Percentiles rank a stretch among this genome's conserved stretches.
Conservation (phyloP, 2,113 vertebrate genomes). For the Grallaria varia region DNA sequence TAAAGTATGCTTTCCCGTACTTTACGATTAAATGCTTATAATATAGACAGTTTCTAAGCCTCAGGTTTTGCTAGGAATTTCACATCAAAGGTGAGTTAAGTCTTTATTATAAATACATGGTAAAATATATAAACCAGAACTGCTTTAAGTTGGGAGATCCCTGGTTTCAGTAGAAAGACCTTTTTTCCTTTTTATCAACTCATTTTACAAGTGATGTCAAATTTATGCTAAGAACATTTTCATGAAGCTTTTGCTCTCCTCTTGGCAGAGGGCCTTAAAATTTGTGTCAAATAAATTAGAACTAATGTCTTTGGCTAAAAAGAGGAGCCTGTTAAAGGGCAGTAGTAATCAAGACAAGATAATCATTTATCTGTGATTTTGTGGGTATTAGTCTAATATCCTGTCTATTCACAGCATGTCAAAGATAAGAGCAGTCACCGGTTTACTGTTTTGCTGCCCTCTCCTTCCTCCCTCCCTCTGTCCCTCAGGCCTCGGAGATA, state of each 20-base stretch:
- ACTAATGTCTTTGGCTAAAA: conserved; percentile 59
- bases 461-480: conserved; percentile 56
- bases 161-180: conserved; percentile 24
- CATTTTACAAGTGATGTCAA: conserved; percentile 33
- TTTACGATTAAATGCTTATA: conserved; percentile 56
- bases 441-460: conserved; percentile 79
- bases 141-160: conserved; percentile 24
- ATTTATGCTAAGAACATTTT: conserved; percentile 57
- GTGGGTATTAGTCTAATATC: conserved; percentile 80
- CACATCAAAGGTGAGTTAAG: conserved; percentile 59
- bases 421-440: conserved; percentile 80
- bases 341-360: conserved; percentile 77
- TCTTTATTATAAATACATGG: conserved; percentile 24
- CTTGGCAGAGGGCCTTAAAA: conserved; percentile 71
- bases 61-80: conserved; percentile 55
- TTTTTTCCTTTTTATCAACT: conserved; percentile 33
- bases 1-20: not conserved
- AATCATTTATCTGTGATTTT: conserved; percentile 78
- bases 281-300: conserved; percentile 74
- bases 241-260: conserved; percentile 43
- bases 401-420: conserved; percentile 77
- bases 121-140: conserved; percentile 48
- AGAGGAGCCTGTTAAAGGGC: conserved; percentile 69
- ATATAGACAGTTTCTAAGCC: conserved; percentile 11
- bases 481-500: conserved; percentile 73